phyloP scores from a whole-genome alignment of 1,140 invertebrate genomes.

The Lethrus apterus region DNA sequence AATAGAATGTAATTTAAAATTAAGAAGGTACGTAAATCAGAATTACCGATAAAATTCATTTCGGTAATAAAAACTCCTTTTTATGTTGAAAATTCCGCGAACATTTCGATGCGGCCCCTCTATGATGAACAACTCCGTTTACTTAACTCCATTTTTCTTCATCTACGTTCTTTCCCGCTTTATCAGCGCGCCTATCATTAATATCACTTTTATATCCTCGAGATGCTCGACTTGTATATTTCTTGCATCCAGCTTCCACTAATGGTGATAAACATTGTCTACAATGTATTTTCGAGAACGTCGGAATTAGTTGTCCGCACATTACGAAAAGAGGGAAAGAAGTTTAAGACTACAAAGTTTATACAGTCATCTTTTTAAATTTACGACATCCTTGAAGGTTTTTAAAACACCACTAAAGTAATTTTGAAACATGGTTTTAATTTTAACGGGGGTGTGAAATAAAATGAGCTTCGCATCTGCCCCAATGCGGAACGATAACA shows the following conservation, averaged over 20 bases:
- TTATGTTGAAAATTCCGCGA: no score
- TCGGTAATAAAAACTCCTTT: no score
- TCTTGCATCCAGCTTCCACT: constrained; percentile 33
- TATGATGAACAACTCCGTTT: constrained; percentile 27
- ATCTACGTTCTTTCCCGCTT: constrained; percentile 31
- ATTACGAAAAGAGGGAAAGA: constrained; percentile 21
- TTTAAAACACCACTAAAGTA: constrained; percentile 37
- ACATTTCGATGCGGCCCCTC: no score
- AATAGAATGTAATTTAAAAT: no score
- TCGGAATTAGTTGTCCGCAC: constrained; percentile 10
- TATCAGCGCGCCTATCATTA: constrained; percentile 39
- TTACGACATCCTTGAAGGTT: constrained; percentile 35
- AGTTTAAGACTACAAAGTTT: constrained; percentile 33
- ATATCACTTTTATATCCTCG: constrained; percentile 43
- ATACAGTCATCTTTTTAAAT: constrained; percentile 38
- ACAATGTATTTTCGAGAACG: constrained; percentile 23
- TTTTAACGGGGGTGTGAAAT: constrained; percentile 26
- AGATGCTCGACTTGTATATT: constrained; percentile 37
- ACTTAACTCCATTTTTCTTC: constrained; percentile 37
- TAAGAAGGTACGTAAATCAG: no score
- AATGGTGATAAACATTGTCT: constrained; percentile 42
- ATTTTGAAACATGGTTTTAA: constrained; percentile 39
- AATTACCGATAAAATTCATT: no score
- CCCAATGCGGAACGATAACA: constrained; percentile 8
- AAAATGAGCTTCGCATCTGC: background rate